Percentiles rank a stretch among this genome's conserved stretches.
These are phyloP conservation scores for Drosophila funebris DNA, from an alignment of 1,140 invertebrate genomes.

Conservation along the genomic window DNA sequence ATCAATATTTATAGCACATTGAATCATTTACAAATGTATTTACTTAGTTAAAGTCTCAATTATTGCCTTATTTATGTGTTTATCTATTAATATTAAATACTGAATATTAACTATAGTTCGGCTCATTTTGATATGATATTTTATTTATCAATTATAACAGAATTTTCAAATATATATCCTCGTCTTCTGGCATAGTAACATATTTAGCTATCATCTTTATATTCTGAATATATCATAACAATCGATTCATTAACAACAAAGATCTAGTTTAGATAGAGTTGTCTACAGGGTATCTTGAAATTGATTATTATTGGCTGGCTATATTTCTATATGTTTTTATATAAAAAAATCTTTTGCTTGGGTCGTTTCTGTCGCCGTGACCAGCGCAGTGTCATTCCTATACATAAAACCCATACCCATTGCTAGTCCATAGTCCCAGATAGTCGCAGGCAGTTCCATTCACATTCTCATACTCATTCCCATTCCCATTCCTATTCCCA, in stretches of 20 bases:
- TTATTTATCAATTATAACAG: too few species aligned
- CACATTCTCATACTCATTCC: slow-evolving; percentile 1
- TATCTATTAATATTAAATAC: too few species aligned
- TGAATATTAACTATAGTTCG: too few species aligned
- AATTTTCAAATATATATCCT: too few species aligned
- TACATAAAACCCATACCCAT: neutral
- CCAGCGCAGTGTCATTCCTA: neutral
- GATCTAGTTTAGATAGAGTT: neutral
- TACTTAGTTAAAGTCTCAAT: too few species aligned
- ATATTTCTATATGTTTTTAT: neutral
- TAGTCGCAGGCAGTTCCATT: neutral
- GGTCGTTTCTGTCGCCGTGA: neutral
- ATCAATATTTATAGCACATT: neutral
- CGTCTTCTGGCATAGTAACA: too few species aligned
- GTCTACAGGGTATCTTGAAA: neutral
- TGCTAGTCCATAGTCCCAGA: neutral
- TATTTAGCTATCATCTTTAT: neutral
- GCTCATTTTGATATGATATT: too few species aligned
- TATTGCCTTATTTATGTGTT: too few species aligned
- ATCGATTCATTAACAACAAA: too few species aligned
- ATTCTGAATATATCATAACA: neutral
- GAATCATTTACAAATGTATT: too few species aligned
- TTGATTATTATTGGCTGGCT: neutral
- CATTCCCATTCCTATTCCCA: slow-evolving; percentile 23
- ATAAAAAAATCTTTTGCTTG: neutral